Evolutionary conservation across 1,140 invertebrate genomes (phyloP).

Genomic region (Odontomachus brunneus): DNA sequence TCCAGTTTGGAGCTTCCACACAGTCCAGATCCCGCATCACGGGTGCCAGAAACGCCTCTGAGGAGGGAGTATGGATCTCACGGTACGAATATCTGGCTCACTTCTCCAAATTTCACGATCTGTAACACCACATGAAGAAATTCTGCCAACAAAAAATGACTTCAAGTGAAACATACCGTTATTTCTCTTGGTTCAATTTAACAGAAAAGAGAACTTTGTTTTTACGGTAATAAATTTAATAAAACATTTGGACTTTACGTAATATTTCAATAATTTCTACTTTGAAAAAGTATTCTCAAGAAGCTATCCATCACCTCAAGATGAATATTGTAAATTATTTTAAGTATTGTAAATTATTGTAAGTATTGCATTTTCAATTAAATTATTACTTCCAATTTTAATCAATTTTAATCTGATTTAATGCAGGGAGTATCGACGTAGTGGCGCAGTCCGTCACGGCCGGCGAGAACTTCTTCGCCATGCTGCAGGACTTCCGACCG

Average conservation of each 20-base stretch:
- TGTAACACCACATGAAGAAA: not conserved
- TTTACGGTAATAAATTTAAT: not conserved
- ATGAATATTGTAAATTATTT: not conserved
- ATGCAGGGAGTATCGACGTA: conserved; percentile 89
- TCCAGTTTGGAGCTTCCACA: conserved; percentile 89
- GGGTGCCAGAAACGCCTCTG: conserved; percentile 82
- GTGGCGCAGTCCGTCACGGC: conserved; percentile 83
- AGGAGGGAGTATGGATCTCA: conserved; percentile 84
- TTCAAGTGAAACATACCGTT: too few species aligned
- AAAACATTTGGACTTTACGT: too few species aligned
- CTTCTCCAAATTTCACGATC: not conserved
- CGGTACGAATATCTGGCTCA: conserved; percentile 69
- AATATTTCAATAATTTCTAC: too few species aligned
- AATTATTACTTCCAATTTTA: not conserved
- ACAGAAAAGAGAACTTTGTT: not conserved
- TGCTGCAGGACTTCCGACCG: conserved; percentile 91
- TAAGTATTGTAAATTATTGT: too few species aligned
- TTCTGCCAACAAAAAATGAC: too few species aligned
- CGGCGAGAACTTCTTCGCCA: conserved; percentile 91
- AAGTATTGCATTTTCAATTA: too few species aligned
- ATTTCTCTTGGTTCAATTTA: not conserved
- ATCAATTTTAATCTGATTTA: not conserved
- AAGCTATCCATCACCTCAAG: not conserved
- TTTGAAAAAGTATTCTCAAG: too few species aligned
- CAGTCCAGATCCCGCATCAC: conserved; percentile 82